These are phyloP conservation scores for Rattus norvegicus DNA, from an alignment of 2,113 vertebrate species.

Conservation along the genomic window GRCr8 NC_086028.1:103656501-103657000, in stretches of 20 bases:
- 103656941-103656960: not conserved
- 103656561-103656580: not conserved
- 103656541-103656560: conserved; percentile 18
- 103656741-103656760: fast-evolving
- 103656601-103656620: not conserved
- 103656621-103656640: not conserved
- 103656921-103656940: conserved; percentile 11
- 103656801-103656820: not conserved
- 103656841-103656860: not conserved
- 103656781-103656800: not conserved
- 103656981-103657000: fast-evolving
- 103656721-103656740: fast-evolving
- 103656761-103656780: not conserved
- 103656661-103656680: not conserved
- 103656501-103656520: not conserved
- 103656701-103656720: not conserved
- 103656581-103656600: conserved; percentile 1
- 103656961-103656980: not conserved
- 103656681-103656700: not conserved
- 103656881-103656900: not conserved
- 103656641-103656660: not conserved
- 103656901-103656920: conserved; percentile 8
- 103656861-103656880: conserved; percentile 14
- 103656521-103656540: not conserved
- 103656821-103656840: not conserved